These are phyloP conservation scores for Proterorhinus semilunaris DNA, from an alignment of 2,113 vertebrate species.

Conservation along the genomic window DNA sequence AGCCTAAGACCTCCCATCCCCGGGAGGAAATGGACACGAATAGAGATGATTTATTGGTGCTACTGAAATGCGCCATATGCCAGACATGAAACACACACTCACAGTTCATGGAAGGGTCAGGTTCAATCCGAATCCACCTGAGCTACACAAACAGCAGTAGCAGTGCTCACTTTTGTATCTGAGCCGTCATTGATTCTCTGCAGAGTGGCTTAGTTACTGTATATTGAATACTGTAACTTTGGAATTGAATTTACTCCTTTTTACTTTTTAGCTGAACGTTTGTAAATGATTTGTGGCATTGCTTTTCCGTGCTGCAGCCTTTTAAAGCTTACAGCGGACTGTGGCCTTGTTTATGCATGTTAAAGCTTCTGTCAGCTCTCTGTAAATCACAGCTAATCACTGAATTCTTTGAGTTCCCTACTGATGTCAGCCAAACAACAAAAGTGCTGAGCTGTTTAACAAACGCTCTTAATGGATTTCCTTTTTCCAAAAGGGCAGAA, in stretches of 20 bases:
- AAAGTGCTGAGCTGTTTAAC: slow-evolving; percentile 63
- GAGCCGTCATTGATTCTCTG: neutral
- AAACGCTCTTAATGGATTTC: slow-evolving; percentile 61
- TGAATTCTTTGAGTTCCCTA: slow-evolving; percentile 39
- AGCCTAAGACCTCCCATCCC: slow-evolving; percentile 60
- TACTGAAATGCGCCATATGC: slow-evolving; percentile 60
- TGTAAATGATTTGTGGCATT: neutral
- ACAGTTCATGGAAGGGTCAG: slow-evolving; percentile 42
- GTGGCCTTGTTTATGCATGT: slow-evolving; percentile 10
- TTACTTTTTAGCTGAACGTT: neutral
- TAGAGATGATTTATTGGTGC: slow-evolving; percentile 67
- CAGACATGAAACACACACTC: slow-evolving; percentile 33
- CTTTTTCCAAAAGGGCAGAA: slow-evolving; percentile 23
- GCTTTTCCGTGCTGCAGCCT: slow-evolving; percentile 7
- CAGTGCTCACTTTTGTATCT: neutral
- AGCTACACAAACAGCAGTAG: slow-evolving; percentile 20
- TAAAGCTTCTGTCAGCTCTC: slow-evolving; percentile 43
- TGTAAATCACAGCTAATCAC: slow-evolving; percentile 48
- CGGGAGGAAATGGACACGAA: slow-evolving; percentile 49
- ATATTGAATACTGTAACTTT: neutral
- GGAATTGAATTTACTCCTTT: neutral
- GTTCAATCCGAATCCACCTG: slow-evolving; percentile 35
- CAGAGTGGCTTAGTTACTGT: neutral
- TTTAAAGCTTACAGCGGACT: slow-evolving; percentile 11
- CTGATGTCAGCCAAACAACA: slow-evolving; percentile 55